Base-by-base conservation (phyloP, 2,888 invertebrate genomes). In the Kryphioiulus occultus region DNA sequence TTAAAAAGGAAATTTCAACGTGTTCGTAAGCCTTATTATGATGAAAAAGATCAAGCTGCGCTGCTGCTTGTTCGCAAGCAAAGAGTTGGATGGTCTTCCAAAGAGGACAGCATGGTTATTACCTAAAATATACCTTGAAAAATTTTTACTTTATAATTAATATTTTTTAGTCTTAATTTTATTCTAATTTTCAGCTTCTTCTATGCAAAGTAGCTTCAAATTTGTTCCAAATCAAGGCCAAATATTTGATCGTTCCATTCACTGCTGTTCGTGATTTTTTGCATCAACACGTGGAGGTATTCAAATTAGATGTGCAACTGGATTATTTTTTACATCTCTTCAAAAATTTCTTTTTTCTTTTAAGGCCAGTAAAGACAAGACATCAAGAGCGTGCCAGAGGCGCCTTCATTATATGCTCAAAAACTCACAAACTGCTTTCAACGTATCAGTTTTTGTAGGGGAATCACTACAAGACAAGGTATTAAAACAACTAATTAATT, bases 371-470 rank as follows among this genome's bases (percentile, higher is more conserved):
- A 91, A 92, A 42, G 94, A 95, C 90, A 96, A 96, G 91, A 95
- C 95, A 0, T 94, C 95, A 0, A 92, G 93, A 85, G 95, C 96
- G 0, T 95, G 95, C 90, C 94, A 94, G 89, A 92, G 96, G 17
- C 93, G 96, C 26, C 91, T 95, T 2, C 91, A 93, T 78, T 95
- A 94, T 90, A 93, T 95, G 90, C 91, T 95, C 90, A 94, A 94
- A 89, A 94, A 94, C 90, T 92, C 93, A 0, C 92, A 93, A 5
- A 94, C 94, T 0, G 91, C 93, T 19, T 93, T 94, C 59, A 94
- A 94, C 89, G 93, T 95, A 0, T 92, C 93, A 7, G 91, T 94
- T 17, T 95, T 94, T 90, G 91, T 95, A 7, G 94, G 94, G 88
- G 94, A 95, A 90, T 92, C 95, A 59, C 93, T 93, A 86, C 94